phyloP scores from a whole-genome alignment of 1,140 invertebrate species.

The Oppia nitens region DNA sequence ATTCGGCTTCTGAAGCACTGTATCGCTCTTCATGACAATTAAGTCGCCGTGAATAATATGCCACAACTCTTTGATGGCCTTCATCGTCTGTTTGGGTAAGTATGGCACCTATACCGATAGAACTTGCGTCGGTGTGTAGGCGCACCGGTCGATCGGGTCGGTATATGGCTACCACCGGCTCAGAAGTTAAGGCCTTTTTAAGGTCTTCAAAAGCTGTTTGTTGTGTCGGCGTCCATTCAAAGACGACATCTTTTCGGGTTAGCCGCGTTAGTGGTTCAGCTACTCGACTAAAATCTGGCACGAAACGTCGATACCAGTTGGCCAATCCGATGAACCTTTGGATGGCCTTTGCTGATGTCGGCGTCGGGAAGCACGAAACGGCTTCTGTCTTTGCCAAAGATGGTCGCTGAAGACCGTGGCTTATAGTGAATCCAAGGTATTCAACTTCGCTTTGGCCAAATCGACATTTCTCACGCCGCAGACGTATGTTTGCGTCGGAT shows the following conservation, averaged over 20 bases:
- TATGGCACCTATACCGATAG: slow-evolving; percentile 4
- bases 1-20: slow-evolving; percentile 9
- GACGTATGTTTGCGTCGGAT: slow-evolving; percentile 4
- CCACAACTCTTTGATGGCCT: neutral
- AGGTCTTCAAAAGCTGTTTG: slow-evolving; percentile 10
- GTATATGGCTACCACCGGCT: slow-evolving; percentile 3
- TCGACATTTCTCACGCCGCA: slow-evolving; percentile 18
- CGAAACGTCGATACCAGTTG: slow-evolving; percentile 12
- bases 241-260: too few relatives aligned
- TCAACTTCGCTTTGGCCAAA: slow-evolving; percentile 15
- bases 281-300: slow-evolving; percentile 13
- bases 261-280: too few relatives aligned
- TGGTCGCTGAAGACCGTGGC: neutral
- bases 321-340: slow-evolving; percentile 14
- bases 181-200: neutral
- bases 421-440: slow-evolving; percentile 17
- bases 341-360: neutral
- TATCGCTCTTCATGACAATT: neutral
- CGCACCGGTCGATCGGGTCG: neutral
- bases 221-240: neutral
- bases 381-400: slow-evolving; percentile 4
- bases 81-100: slow-evolving; percentile 8
- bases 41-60: neutral
- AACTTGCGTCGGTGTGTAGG: slow-evolving; percentile 2
- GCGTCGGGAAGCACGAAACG: slow-evolving; percentile 8